These are phyloP conservation scores for Emydoidea blandingii DNA, from an alignment of 2,797 vertebrate species.

Conservation along the genomic window DNA sequence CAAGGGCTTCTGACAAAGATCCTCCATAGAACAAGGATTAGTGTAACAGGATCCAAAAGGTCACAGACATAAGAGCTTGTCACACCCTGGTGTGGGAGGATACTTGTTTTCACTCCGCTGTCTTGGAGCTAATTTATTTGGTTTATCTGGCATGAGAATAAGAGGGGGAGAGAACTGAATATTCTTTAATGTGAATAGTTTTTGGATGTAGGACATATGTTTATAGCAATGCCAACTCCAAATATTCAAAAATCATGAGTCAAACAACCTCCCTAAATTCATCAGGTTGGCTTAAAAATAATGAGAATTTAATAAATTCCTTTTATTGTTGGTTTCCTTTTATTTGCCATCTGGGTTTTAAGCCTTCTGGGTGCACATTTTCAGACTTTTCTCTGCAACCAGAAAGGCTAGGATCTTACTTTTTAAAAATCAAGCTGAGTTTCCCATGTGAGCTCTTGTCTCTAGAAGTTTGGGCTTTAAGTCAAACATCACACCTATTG, in stretches of 20 bases:
- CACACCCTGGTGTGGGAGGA: background rate
- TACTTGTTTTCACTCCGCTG: background rate
- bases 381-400: background rate
- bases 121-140: background rate
- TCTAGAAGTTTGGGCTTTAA: background rate
- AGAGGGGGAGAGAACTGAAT: background rate
- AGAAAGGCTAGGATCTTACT: background rate
- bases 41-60: slow-evolving; percentile 43
- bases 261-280: background rate
- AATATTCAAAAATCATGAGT: slow-evolving; percentile 34
- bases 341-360: background rate
- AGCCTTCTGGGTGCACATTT: background rate
- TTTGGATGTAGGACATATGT: background rate
- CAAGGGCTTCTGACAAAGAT: slow-evolving; percentile 71
- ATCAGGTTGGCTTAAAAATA: slow-evolving; percentile 31
- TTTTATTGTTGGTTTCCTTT: background rate
- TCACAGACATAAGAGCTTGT: slow-evolving; percentile 51
- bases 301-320: background rate
- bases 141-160: background rate
- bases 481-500: background rate
- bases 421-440: background rate
- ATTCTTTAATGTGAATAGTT: background rate
- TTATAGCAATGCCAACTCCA: slow-evolving; percentile 13
- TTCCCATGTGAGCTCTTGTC: background rate
- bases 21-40: slow-evolving; percentile 37